Conservation (phyloP, 2,888 invertebrate genomes). For the Nipponacmea schrenckii region DNA sequence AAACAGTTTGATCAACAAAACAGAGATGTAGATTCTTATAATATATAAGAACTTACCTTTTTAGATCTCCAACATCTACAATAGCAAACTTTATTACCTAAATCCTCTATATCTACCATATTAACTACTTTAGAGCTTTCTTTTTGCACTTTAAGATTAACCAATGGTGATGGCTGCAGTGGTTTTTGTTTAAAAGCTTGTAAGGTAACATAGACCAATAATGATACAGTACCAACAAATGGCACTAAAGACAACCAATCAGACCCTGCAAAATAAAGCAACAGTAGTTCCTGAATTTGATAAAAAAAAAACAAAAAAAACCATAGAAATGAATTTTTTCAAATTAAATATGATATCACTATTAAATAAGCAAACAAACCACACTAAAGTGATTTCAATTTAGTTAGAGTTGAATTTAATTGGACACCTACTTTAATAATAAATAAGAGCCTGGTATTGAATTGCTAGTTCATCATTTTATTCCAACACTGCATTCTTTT, state of each 20-base stretch:
- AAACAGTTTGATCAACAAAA: too few species aligned
- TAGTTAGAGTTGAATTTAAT: too few species aligned
- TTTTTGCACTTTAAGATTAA: slow-evolving; percentile 81
- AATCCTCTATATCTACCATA: slow-evolving; percentile 90
- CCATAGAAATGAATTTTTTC: too few species aligned
- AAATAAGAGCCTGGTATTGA: too few species aligned
- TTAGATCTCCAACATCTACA: slow-evolving; percentile 97
- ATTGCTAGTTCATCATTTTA: too few species aligned
- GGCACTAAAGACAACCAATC: slow-evolving; percentile 87
- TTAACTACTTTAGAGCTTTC: slow-evolving; percentile 89
- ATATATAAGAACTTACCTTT: slow-evolving; percentile 74
- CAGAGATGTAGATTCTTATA: neutral
- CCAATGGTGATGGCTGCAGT: slow-evolving; percentile 55
- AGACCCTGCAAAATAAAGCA: slow-evolving; percentile 64
- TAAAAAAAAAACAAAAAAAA: too few species aligned
- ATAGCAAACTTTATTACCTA: slow-evolving; percentile 88
- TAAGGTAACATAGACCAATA: slow-evolving; percentile 80
- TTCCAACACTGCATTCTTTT: too few species aligned
- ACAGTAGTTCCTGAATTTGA: neutral
- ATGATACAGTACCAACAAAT: slow-evolving; percentile 82
- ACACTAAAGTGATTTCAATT: too few species aligned
- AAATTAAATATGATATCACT: too few species aligned
- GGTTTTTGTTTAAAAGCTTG: slow-evolving; percentile 49
- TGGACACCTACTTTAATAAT: too few species aligned
- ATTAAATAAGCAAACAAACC: too few species aligned